Percentiles rank a stretch among this genome's conserved stretches.
phyloP scores from a whole-genome alignment of 2,888 invertebrate genomes.

The Plutella xylostella region DNA sequence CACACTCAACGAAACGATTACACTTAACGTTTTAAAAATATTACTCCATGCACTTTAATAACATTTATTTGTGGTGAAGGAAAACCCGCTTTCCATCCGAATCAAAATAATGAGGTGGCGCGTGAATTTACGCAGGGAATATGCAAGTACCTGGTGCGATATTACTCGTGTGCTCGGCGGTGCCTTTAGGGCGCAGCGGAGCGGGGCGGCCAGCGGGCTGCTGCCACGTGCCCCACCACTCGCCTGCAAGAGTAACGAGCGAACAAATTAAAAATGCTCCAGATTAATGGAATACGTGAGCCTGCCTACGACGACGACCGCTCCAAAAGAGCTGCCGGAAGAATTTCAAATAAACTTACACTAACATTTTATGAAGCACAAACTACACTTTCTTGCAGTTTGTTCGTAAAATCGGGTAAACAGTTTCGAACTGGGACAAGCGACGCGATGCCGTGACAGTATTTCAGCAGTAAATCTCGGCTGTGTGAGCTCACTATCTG shows the following conservation, averaged over 20 bases:
- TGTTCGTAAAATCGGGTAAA: not conserved
- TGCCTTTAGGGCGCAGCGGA: conserved; percentile 34
- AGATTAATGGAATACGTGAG: conserved; percentile 7
- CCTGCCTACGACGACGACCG: not conserved
- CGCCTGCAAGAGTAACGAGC: conserved; percentile 20
- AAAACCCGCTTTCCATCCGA: conserved; percentile 30
- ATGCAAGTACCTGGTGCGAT: not conserved
- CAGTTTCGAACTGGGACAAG: not conserved
- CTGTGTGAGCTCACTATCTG: conserved; percentile 33
- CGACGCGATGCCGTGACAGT: conserved; percentile 29
- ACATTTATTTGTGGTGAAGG: conserved; percentile 44
- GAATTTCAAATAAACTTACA: not conserved
- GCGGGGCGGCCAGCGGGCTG: conserved; percentile 6
- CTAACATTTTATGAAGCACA: not conserved
- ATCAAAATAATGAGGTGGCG: conserved; percentile 54
- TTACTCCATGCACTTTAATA: conserved; percentile 53
- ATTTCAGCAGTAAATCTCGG: conserved; percentile 46
- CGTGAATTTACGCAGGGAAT: conserved; percentile 26
- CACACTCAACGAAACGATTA: conserved; percentile 28
- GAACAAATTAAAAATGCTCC: conserved; percentile 20
- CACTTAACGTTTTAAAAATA: conserved; percentile 47
- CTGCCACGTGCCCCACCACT: conserved; percentile 13
- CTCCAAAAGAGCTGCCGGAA: not conserved
- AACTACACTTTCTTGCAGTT: not conserved
- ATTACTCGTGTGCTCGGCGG: conserved; percentile 9